Evolutionary conservation across 2,888 invertebrate genomes (phyloP).

Genomic region (Troides oblongomaculatus): DNA sequence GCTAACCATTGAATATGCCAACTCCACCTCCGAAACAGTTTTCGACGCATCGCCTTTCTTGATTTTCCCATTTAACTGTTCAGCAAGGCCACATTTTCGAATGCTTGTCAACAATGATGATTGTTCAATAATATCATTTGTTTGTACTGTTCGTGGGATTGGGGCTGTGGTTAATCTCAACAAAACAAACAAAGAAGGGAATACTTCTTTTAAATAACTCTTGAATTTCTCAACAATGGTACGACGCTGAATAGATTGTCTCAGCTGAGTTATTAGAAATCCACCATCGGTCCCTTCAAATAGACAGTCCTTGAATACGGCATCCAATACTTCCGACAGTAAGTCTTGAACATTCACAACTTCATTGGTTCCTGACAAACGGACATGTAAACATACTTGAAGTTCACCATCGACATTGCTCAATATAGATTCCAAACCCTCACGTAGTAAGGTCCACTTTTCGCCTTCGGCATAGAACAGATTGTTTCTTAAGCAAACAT

Average conservation of each 20-base stretch:
- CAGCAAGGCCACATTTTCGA: conserved; percentile 50
- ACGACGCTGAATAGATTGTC: conserved; percentile 51
- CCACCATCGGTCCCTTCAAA: conserved; percentile 54
- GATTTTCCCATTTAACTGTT: conserved; percentile 46
- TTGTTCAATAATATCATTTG: conserved; percentile 44
- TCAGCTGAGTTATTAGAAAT: conserved; percentile 51
- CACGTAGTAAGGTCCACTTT: conserved; percentile 69
- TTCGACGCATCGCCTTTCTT: conserved; percentile 32
- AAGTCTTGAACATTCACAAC: conserved; percentile 72
- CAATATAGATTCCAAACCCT: conserved; percentile 62
- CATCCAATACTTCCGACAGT: conserved; percentile 72
- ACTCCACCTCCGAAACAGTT: conserved; percentile 48
- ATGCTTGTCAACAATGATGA: conserved; percentile 55
- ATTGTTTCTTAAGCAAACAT: conserved; percentile 78
- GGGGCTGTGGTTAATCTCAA: conserved; percentile 55
- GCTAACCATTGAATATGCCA: conserved; percentile 53
- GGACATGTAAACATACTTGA: conserved; percentile 65
- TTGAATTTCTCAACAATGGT: conserved; percentile 55
- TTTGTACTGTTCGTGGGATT: conserved; percentile 48
- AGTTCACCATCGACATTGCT: conserved; percentile 52
- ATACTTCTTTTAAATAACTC: conserved; percentile 66
- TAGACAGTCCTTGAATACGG: conserved; percentile 67
- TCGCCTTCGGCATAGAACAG: conserved; percentile 74
- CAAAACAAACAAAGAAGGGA: conserved; percentile 63
- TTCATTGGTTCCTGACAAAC: conserved; percentile 76